A percentile compares a stretch with the other conserved stretches of the same genome.
Conservation (phyloP, 2,113 vertebrate species). For the Coracopsis vasa region DNA sequence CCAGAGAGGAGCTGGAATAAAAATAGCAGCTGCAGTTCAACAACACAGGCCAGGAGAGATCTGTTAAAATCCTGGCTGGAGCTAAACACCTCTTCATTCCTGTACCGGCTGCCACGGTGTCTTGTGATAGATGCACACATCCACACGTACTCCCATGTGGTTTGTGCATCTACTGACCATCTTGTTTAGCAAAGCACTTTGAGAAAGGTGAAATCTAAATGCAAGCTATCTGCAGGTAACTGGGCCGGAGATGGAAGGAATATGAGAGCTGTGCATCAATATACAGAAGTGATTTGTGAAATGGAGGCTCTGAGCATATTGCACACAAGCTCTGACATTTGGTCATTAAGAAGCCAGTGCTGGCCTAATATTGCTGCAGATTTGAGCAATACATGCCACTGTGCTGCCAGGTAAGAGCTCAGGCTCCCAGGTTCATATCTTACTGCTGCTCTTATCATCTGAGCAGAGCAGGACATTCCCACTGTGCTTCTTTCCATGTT, state of each 20-base stretch:
- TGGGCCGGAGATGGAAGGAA: neutral
- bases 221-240: neutral
- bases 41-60: neutral
- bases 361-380: neutral
- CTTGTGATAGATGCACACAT: accelerated
- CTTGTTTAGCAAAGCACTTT: neutral
- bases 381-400: neutral
- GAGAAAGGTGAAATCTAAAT: neutral
- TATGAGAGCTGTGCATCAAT: neutral
- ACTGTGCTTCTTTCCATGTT: neutral
- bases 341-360: neutral
- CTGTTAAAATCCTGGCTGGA: neutral
- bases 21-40: neutral
- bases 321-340: neutral
- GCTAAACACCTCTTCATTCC: neutral
- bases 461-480: neutral
- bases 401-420: neutral
- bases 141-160: neutral
- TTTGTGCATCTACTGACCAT: neutral
- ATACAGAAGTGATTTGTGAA: neutral
- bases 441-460: neutral
- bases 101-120: neutral
- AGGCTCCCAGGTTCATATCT: neutral
- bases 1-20: neutral
- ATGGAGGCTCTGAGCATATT: neutral